Evolutionary conservation across 2,113 vertebrate genomes (phyloP).

Genomic region (Barnardius zonarius): DNA sequence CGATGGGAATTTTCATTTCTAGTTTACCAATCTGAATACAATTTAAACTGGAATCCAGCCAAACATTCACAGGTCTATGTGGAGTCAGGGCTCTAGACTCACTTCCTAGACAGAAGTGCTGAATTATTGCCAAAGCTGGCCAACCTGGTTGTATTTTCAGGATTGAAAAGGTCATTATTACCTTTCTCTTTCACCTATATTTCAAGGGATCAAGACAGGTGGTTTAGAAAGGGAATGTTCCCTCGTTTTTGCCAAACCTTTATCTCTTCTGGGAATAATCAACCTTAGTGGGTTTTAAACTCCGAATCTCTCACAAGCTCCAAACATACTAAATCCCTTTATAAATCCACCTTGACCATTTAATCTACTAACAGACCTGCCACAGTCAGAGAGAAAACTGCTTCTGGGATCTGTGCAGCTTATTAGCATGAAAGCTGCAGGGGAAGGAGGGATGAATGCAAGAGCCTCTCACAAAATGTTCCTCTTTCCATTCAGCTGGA

Average conservation of each 20-base stretch:
- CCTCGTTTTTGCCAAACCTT: not conserved
- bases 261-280: not conserved
- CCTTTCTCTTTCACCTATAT: not conserved
- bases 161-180: not conserved
- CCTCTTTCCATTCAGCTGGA: not conserved
- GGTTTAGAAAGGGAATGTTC: not conserved
- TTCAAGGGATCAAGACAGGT: not conserved
- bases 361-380: constrained; percentile 17
- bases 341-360: not conserved
- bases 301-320: constrained; percentile 11
- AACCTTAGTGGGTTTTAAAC: not conserved
- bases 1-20: not conserved
- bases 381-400: not conserved
- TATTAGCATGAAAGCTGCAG: not conserved
- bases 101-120: not conserved
- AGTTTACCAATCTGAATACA: not conserved
- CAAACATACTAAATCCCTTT: constrained; percentile 15
- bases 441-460: not conserved
- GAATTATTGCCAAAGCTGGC: not conserved
- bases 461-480: not conserved
- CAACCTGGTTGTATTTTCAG: not conserved
- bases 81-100: not conserved
- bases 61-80: not conserved
- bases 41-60: not conserved
- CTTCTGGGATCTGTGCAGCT: not conserved